These are phyloP conservation scores for Drymodes brunneopygia DNA, from an alignment of 2,113 vertebrate genomes.

Conservation along the genomic window DNA sequence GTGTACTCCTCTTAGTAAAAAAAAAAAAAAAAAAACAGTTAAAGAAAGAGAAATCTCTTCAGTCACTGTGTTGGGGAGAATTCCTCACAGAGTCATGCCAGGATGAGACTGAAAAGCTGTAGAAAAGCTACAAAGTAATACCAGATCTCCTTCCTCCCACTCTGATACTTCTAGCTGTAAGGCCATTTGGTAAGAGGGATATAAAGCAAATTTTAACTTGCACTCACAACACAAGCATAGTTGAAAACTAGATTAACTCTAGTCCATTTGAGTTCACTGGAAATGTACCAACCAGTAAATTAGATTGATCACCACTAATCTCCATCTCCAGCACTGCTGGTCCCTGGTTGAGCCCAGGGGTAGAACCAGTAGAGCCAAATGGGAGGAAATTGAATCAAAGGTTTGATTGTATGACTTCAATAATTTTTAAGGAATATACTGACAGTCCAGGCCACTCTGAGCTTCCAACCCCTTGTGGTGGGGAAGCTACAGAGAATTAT, in stretches of 20 bases:
- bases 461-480: neutral
- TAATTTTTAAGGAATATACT: neutral
- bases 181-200: neutral
- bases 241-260: slow-evolving; percentile 3
- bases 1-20: neutral
- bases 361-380: neutral
- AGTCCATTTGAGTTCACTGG: neutral
- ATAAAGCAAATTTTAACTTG: neutral
- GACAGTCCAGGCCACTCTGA: neutral
- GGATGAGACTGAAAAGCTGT: neutral
- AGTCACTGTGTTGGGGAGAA: neutral
- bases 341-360: neutral
- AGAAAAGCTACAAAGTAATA: neutral
- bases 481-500: neutral
- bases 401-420: neutral
- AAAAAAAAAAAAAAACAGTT: no score
- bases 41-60: neutral
- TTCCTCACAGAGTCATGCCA: neutral
- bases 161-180: neutral
- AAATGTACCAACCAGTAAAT: neutral
- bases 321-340: neutral
- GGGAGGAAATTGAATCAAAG: neutral
- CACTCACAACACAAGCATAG: neutral
- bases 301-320: neutral
- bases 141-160: neutral